phyloP scores from a whole-genome alignment of 1,140 invertebrate genomes.

The Ptiloglossa arizonensis region DNA sequence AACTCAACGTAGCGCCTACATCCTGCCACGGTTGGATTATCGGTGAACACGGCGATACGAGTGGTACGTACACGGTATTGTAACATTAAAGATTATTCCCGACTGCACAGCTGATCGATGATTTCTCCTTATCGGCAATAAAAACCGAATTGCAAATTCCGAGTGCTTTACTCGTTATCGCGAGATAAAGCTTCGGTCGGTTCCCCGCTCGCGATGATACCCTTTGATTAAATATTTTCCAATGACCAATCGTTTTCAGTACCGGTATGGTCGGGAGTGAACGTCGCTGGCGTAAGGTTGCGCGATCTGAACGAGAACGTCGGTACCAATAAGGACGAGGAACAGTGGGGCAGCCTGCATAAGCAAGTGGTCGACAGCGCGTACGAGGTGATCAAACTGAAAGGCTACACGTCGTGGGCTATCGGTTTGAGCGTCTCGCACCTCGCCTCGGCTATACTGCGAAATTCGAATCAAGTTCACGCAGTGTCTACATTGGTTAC shows the following conservation, averaged over 20 bases:
- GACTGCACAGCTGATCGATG: not conserved
- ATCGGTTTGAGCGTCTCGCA: conserved; percentile 92
- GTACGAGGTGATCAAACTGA: conserved; percentile 94
- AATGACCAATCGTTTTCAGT: conserved; percentile 82
- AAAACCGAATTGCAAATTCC: not conserved
- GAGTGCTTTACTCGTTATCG: not conserved
- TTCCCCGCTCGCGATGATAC: no score
- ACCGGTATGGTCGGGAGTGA: conserved; percentile 96
- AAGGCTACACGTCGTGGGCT: conserved; percentile 95
- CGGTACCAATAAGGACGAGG: conserved; percentile 87
- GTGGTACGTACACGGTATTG: conserved; percentile 80
- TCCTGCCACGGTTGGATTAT: conserved; percentile 95
- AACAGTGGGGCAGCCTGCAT: conserved; percentile 90
- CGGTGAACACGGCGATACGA: conserved; percentile 92
- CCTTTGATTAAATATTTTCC: not conserved
- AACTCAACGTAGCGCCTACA: conserved; percentile 89
- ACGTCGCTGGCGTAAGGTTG: conserved; percentile 93
- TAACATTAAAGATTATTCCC: not conserved
- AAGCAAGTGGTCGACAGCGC: conserved; percentile 91
- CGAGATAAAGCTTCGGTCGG: not conserved
- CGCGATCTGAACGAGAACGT: conserved; percentile 89
- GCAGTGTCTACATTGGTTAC: conserved; percentile 91
- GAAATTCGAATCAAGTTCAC: conserved; percentile 90
- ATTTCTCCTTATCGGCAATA: not conserved
- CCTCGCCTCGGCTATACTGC: conserved; percentile 87